Conservation (phyloP, 2,113 vertebrate genomes). For the Rallus limicola region DNA sequence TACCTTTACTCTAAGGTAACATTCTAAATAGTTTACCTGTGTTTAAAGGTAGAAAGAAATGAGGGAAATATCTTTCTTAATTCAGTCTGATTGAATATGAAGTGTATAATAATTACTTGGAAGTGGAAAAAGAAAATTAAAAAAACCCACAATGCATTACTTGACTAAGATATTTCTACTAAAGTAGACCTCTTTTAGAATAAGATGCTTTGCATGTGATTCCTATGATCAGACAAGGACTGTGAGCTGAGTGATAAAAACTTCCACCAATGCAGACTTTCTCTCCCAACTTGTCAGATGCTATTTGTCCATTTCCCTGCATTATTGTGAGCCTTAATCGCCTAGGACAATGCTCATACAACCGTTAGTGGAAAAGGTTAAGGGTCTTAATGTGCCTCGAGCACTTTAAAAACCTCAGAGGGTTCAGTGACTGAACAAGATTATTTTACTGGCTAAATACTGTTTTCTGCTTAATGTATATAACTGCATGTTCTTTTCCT, state of each 20-base stretch:
- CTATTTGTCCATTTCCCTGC: neutral
- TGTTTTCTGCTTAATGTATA: neutral
- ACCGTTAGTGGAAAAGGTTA: neutral
- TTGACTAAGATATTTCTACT: neutral
- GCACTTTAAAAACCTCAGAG: neutral
- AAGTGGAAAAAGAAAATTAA: neutral
- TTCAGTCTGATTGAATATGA: neutral
- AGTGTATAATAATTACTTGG: neutral
- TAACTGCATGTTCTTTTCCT: neutral
- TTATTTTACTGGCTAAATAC: neutral
- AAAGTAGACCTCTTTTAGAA: neutral
- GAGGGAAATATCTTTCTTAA: neutral
- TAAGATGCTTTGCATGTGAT: neutral
- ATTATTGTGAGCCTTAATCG: conserved; percentile 14
- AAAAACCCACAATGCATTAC: neutral
- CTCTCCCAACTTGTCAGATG: neutral
- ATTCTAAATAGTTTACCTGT: neutral
- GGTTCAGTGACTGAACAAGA: neutral
- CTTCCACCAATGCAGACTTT: neutral
- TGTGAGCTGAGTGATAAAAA: neutral
- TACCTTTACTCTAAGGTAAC: neutral
- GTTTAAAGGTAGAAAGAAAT: neutral
- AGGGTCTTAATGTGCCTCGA: neutral
- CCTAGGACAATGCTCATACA: conserved; percentile 6
- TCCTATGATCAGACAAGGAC: neutral